Conservation (phyloP, 2,113 vertebrate species). For the Tachysurus vachellii region DNA sequence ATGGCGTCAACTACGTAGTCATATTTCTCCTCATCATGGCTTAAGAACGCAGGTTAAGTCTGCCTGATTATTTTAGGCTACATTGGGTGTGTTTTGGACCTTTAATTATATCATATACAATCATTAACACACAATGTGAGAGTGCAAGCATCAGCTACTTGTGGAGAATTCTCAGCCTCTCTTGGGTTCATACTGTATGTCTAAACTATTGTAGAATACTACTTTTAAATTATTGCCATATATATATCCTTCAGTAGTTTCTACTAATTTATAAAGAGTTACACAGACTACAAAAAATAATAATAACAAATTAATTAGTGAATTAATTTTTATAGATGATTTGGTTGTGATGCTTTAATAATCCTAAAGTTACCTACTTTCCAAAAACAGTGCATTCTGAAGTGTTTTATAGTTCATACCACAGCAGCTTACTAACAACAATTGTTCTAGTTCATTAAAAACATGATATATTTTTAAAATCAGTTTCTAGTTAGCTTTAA, state of each 20-base stretch:
- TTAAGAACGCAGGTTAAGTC: not conserved
- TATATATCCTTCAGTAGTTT: too few species aligned
- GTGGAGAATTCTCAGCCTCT: not conserved
- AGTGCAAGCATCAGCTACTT: not conserved
- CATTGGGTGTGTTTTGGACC: not conserved
- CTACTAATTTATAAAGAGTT: not conserved
- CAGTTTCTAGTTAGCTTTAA: not conserved
- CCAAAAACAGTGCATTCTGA: too few species aligned
- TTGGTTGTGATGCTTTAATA: not conserved
- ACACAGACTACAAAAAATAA: not conserved
- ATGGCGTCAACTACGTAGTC: not conserved
- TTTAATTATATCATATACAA: conserved; percentile 1
- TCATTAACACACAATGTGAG: not conserved
- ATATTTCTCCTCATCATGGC: not conserved
- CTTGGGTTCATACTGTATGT: not conserved
- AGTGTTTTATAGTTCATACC: not conserved
- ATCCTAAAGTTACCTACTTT: not conserved
- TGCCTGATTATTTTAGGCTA: not conserved
- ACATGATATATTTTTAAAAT: not conserved
- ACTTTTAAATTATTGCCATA: not conserved
- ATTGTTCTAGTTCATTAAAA: not conserved
- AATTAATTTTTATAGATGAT: not conserved
- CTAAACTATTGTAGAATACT: not conserved
- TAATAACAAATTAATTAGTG: too few species aligned
- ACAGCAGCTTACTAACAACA: not conserved